Evolutionary conservation across 2,113 vertebrate genomes (phyloP).

Genomic region (Erpornis zantholeuca): DNA sequence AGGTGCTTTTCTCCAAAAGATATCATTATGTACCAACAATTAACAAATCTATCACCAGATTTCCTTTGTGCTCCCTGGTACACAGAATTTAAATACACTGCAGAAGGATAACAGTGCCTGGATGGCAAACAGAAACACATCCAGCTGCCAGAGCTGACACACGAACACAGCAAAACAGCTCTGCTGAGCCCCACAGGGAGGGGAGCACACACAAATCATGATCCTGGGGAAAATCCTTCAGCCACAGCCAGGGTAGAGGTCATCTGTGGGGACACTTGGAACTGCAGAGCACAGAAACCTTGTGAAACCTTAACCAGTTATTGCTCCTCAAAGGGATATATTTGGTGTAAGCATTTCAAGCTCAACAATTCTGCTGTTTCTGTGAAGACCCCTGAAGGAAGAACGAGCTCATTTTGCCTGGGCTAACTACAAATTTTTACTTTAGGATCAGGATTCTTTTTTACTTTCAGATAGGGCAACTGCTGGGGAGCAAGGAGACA

Average conservation of each 20-base stretch:
- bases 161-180: not conserved
- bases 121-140: not conserved
- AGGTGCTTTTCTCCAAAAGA: slow-evolving; percentile 20
- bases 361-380: not conserved
- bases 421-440: not conserved
- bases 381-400: not conserved
- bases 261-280: rapidly evolving
- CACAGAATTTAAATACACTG: not conserved
- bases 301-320: not conserved
- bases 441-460: not conserved
- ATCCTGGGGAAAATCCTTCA: not conserved
- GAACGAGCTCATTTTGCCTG: rapidly evolving
- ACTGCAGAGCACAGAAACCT: not conserved
- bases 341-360: not conserved
- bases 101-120: not conserved
- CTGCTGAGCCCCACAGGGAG: not conserved
- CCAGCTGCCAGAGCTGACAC: not conserved
- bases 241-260: not conserved
- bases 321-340: not conserved
- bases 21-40: not conserved
- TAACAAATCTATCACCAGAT: not conserved
- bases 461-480: not conserved
- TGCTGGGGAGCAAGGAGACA: not conserved
- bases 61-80: not conserved
- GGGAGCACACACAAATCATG: not conserved